These are phyloP conservation scores for Elymnias hypermnestra DNA, from an alignment of 1,140 invertebrate genomes.

Conservation along the genomic window DNA sequence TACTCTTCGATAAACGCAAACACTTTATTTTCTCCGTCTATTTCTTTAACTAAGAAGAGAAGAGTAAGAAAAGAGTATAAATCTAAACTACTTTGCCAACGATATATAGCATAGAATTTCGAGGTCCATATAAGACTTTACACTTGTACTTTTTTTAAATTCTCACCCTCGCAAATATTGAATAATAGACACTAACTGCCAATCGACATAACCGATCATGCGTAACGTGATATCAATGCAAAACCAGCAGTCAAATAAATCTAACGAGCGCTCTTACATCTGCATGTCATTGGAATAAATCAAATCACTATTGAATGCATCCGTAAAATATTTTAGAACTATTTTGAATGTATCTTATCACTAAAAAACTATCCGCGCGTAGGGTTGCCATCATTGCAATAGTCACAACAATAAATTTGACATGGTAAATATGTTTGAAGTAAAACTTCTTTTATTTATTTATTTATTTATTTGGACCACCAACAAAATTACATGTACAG, in stretches of 20 bases:
- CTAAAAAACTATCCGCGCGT: conserved; percentile 7
- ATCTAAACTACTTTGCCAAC: no score
- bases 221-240: conserved; percentile 59
- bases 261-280: conserved; percentile 70
- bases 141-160: no score
- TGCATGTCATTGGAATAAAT: conserved; percentile 75
- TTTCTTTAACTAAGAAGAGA: no score
- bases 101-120: no score
- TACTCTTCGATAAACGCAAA: no score
- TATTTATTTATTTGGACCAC: conserved; percentile 1
- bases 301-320: conserved; percentile 72
- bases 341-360: conserved; percentile 61
- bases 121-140: no score
- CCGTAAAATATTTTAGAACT: conserved; percentile 73
- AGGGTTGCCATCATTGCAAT: background rate
- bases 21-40: no score
- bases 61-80: no score
- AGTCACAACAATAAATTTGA: background rate
- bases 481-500: no score
- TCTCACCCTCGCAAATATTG: conserved; percentile 30
- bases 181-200: conserved; percentile 63
- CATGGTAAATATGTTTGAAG: background rate
- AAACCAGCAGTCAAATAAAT: conserved; percentile 73
- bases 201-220: conserved; percentile 70
- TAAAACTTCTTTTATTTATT: no score